phyloP scores from a whole-genome alignment of 53 echinoderm and acorn worm genomes.

The Zoroaster sp. region DNA sequence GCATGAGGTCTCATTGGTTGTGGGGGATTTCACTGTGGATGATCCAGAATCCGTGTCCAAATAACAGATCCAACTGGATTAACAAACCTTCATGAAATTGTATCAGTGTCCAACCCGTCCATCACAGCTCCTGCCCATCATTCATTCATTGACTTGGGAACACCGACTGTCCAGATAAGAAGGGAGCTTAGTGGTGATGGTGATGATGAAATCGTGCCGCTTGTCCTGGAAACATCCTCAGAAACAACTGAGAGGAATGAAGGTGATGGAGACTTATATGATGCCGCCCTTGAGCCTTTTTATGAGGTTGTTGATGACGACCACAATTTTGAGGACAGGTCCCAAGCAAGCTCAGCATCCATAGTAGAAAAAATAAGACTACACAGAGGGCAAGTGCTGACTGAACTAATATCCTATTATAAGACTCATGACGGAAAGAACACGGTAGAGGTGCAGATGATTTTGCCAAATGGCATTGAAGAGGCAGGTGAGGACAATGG shows the following conservation, averaged over 20 bases:
- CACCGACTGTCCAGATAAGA: conserved; percentile 36
- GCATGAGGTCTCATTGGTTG: background rate
- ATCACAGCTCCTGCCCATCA: background rate
- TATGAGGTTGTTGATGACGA: background rate
- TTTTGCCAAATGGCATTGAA: conserved; percentile 50
- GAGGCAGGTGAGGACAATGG: conserved; percentile 48
- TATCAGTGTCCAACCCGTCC: background rate
- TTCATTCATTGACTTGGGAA: conserved; percentile 30
- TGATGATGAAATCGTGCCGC: background rate
- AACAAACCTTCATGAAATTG: background rate
- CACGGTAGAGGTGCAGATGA: conserved; percentile 31
- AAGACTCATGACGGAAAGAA: background rate
- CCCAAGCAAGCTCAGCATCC: conserved; percentile 5
- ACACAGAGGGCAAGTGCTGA: conserved; percentile 22
- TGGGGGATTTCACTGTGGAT: background rate
- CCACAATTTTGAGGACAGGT: background rate
- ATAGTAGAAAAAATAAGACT: conserved; percentile 11
- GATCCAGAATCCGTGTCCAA: background rate
- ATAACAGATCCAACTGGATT: background rate
- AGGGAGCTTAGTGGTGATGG: background rate
- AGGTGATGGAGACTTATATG: background rate
- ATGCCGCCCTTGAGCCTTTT: conserved; percentile 12
- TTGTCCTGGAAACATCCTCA: background rate
- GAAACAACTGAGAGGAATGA: background rate
- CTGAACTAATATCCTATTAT: background rate